Evolutionary conservation across 2,113 vertebrate species (phyloP), one percentile per base, ranked within the genome.

Genomic region (Microtus richardsoni): DNA sequence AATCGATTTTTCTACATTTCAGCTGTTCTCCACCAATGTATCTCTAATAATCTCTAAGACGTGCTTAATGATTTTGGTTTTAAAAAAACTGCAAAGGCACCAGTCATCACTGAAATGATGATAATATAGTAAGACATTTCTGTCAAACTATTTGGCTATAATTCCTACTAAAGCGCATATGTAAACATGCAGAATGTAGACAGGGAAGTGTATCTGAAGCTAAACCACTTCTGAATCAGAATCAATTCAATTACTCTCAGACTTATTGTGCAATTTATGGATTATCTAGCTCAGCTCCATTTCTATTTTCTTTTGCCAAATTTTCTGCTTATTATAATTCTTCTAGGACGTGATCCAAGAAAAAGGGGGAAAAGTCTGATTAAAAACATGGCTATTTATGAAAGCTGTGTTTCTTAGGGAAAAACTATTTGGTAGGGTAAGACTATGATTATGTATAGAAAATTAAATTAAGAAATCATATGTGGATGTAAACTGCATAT

Each of bases 301-400:
- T 95, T 96, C 6, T 33, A 77, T 83, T 28, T 91, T 89, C 49
- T 94, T 96, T 93, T 93, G 79, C 74, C 88, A 89, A 64, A n/a
- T 93, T 94, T 89, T 94, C 16, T 93, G 19, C 70, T 93, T 39
- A 74, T 75, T 94, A 74, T 90, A 83, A 87, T 93, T 91, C 41
- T 84, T 94, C 54, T 41, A 83, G n/a, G 95, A 92, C 1, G 3
- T 82, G 68, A 83, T 82, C 83, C 78, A 91, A 7, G 47, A 7
- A 62, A 66, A 68, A 73, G 6, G 36, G 28, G 80, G 85, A 49
- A 41, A 77, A 89, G 80, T 88, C 36, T 84, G 47, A 62, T 78
- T 79, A 54, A 77, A 95, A 93, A 58, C 41, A 39, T 68, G 74
- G 8, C 3, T 88, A 70, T 94, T 91, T 91, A n/a, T 77, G n/a